Base-by-base conservation (phyloP, 2,888 invertebrate genomes). In the Drosophila meridionalis region DNA sequence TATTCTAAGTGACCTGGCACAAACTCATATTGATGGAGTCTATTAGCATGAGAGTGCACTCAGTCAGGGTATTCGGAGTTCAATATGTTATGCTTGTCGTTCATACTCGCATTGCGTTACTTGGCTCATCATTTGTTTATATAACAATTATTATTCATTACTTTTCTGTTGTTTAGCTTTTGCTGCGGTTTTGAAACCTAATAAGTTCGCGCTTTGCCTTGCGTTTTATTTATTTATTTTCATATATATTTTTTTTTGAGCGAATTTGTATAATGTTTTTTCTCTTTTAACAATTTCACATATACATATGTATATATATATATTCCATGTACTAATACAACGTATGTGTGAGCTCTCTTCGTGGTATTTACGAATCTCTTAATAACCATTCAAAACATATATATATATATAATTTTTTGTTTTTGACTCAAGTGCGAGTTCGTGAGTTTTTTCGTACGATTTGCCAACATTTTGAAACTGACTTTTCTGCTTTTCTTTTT, bases 131-230 rank as follows among this genome's bases (percentile, higher is more conserved):
- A 68, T 73, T 78, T 81, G 77, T 77, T 65, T 82, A 83, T 75
- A 82, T 75, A 76, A 83, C 73, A 73, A 72, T 76, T 74, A 80
- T 78, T 70, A 75, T 74, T 68, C 71, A 71, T 67, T 76, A 62
- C 52, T 61, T 69, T 73, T 78, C 76, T 72, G 71, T 73, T 77
- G 57, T 70, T 81, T 73, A 73, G 69, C 60, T 77, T 62, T 70
- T 66, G 64, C 61, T 80, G 81, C 76, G 86, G 76, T 83, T 79
- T 82, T 80, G 79, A 81, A 86, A 86, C 88, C 90, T 80, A 80
- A 68, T 70, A 76, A 80, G 86, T 76, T 82, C 80, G 71, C 68
- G 43, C 59, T 58, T 68, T 69, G 53, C 48, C 62, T 65, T 77
- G 42, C 30, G 42, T 47, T 32, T 59, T 52, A 36, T 56, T 42